Evolutionary conservation across 2,797 vertebrate species (phyloP).

Genomic region (Xenops minutus): DNA sequence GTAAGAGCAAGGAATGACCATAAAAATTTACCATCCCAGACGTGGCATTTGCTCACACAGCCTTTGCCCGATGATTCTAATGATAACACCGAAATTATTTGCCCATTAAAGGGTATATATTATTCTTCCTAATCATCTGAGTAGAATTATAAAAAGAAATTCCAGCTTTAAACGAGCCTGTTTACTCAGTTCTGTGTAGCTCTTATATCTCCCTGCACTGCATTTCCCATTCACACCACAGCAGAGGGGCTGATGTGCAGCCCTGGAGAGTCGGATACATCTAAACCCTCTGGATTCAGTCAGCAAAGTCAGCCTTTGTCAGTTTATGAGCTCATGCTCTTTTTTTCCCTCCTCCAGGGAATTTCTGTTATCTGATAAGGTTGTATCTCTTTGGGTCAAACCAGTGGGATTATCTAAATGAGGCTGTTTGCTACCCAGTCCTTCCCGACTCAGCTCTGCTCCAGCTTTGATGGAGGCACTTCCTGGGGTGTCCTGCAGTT

Average conservation of each 20-base stretch:
- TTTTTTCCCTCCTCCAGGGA: neutral
- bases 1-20: neutral
- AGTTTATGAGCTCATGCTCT: neutral
- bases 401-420: neutral
- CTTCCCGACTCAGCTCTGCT: fast-evolving
- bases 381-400: neutral
- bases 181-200: neutral
- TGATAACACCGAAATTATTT: neutral
- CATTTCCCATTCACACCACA: fast-evolving
- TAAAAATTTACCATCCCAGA: neutral
- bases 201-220: fast-evolving
- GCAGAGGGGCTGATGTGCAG: neutral
- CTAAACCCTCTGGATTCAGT: neutral
- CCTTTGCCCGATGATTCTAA: neutral
- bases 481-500: neutral
- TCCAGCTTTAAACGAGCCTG: neutral
- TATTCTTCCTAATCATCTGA: neutral
- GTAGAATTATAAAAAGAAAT: neutral
- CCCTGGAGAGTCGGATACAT: neutral
- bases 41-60: neutral
- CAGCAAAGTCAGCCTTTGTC: neutral
- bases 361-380: neutral
- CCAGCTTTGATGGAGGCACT: neutral
- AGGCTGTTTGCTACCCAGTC: neutral
- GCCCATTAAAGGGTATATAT: neutral